These are phyloP conservation scores for Chironomus striatipennis DNA, from an alignment of 1,140 invertebrate species.

Conservation along the genomic window DNA sequence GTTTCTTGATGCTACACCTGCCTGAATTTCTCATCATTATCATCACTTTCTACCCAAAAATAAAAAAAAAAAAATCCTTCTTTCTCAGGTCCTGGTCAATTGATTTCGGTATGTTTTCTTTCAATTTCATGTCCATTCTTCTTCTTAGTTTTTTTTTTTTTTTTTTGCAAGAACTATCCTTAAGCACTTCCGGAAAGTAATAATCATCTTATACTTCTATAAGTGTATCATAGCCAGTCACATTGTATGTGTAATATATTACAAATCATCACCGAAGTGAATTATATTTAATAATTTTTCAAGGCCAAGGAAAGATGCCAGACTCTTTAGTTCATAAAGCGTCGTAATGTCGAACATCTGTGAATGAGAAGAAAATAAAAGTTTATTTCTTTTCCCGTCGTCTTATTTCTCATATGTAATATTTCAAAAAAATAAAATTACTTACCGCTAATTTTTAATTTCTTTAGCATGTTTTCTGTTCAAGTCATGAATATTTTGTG, in stretches of 20 bases:
- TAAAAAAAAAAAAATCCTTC: too few relatives aligned
- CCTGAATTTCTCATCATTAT: constrained; percentile 6
- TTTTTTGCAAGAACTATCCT: not conserved
- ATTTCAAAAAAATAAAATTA: too few relatives aligned
- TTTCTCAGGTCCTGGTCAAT: too few relatives aligned
- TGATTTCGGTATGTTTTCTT: too few relatives aligned
- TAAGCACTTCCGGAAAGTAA: not conserved
- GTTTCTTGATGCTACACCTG: not conserved
- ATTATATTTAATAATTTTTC: not conserved
- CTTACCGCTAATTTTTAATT: too few relatives aligned
- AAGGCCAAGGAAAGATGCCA: not conserved
- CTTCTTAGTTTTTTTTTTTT: not conserved
- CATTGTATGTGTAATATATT: not conserved
- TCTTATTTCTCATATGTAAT: not conserved
- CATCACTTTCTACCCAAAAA: not conserved
- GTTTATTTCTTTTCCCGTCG: not conserved
- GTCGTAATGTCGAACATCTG: constrained; percentile 12
- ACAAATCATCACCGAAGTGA: not conserved
- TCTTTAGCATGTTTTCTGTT: too few relatives aligned
- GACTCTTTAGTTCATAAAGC: not conserved
- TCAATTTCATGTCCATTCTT: too few relatives aligned
- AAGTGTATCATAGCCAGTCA: not conserved
- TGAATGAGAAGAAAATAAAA: not conserved
- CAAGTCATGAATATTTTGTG: too few relatives aligned
- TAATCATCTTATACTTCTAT: not conserved